Base-by-base conservation (phyloP, 2,113 vertebrate genomes). In the Falco punctatus region DNA sequence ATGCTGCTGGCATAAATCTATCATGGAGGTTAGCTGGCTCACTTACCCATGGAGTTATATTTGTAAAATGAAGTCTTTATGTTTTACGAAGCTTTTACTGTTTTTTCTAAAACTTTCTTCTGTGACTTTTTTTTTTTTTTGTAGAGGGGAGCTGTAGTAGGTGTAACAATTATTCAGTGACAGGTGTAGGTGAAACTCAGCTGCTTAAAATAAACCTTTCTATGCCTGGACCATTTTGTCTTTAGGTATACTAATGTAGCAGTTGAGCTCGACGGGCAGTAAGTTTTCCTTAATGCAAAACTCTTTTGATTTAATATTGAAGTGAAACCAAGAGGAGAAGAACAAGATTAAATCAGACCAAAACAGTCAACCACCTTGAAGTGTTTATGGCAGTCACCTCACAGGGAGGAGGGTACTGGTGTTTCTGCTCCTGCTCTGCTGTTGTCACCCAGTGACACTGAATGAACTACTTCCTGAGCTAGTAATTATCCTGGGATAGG, bases 1-100 rank as follows among this genome's bases (percentile, higher is more conserved):
- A 90, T 15, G 65, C 65, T 91, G 66, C 88, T 89, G 67, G 87
- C 83, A 85, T 81, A 82, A 90, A 96, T 96, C 82, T 94, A 38
- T 88, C 0, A 2, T 5, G 15, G 35, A 91, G 71, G 61, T 93
- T 93, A 91, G 81, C 78, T 13, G 49, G 51, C 61, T 96, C 51
- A 73, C 44, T 95, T 90, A 64, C 54, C 88, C 59, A 69, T 35
- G 65, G 77, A 88, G 61, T 55, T 89, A 52, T 18, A 20, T 20
- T 73, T 3, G 11, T 58, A 57, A 75, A 92, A 86, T 1, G 28
- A 86, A 90, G 38, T 20, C 52, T 81, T 77, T 58, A 35, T 14
- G 2, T 84, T 90, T 90, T 58, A 90, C 11, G 20, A 51, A 94
- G 73, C 72, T 80, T 54, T 54, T 23, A 32, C 5, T 59, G 44